Percentiles rank a stretch among this genome's conserved stretches.
phyloP scores from a whole-genome alignment of 2,888 invertebrate species.

The Mactromeris polynyma region DNA sequence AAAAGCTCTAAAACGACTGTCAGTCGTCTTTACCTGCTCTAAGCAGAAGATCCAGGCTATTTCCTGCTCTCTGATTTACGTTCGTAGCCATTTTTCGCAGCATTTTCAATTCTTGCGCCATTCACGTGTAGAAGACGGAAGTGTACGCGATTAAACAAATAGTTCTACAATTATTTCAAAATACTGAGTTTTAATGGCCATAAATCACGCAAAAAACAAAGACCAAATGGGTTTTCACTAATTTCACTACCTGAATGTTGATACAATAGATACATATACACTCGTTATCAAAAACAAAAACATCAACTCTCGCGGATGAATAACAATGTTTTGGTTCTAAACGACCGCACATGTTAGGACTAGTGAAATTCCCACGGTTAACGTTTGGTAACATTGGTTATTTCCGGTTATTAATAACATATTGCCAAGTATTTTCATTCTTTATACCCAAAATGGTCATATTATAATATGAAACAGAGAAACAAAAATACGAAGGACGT shows the following conservation, averaged over 20 bases:
- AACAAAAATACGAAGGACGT: slow-evolving; percentile 7
- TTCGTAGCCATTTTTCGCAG: slow-evolving; percentile 72
- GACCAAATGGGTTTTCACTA: background rate
- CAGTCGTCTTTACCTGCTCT: slow-evolving; percentile 78
- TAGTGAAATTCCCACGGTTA: slow-evolving; percentile 53
- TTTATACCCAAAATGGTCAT: background rate
- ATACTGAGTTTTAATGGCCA: background rate
- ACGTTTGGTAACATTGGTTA: background rate
- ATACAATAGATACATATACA: background rate
- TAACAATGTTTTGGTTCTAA: slow-evolving; percentile 63
- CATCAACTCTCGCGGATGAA: slow-evolving; percentile 49
- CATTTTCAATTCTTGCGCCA: slow-evolving; percentile 73
- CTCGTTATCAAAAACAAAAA: background rate
- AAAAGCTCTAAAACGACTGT: background rate
- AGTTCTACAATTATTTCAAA: slow-evolving; percentile 51
- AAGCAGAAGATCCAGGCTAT: slow-evolving; percentile 79
- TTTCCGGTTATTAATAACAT: background rate
- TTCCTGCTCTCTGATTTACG: slow-evolving; percentile 68
- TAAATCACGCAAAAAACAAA: background rate
- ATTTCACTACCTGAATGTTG: background rate
- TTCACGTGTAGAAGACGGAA: slow-evolving; percentile 74
- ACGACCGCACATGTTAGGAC: slow-evolving; percentile 54
- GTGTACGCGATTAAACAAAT: slow-evolving; percentile 65
- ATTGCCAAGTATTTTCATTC: background rate
- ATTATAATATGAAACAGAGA: background rate